A percentile compares a stretch with the other conserved stretches of the same genome.
Evolutionary conservation across 2,113 vertebrate genomes (phyloP).

Genomic region (Pollimyrus isidori): DNA sequence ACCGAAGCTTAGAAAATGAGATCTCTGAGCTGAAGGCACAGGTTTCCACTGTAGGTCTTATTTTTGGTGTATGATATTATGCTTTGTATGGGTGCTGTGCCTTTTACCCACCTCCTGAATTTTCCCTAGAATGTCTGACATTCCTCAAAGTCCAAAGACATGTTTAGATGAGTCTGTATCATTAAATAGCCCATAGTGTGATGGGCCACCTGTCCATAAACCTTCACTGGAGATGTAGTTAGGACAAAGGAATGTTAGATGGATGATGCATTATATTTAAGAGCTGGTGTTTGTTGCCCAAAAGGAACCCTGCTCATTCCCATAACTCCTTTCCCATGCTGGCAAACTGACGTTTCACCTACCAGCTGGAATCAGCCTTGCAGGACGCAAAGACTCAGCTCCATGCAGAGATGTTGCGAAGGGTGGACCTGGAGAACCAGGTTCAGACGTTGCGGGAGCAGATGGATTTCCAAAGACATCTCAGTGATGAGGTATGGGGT

Average conservation of each 20-base stretch:
- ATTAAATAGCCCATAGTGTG: neutral
- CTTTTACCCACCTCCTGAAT: neutral
- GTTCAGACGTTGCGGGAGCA: conserved; percentile 67
- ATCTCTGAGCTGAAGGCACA: conserved; percentile 53
- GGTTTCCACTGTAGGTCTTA: conserved; percentile 55
- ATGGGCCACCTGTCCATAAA: neutral
- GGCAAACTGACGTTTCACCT: neutral
- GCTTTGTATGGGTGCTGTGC: neutral
- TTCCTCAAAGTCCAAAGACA: neutral
- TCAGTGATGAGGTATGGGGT: conserved; percentile 60
- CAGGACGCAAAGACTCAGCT: conserved; percentile 61
- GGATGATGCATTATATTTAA: neutral
- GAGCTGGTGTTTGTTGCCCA: neutral
- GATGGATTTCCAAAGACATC: conserved; percentile 63
- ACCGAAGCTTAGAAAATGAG: conserved; percentile 47
- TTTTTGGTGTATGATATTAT: neutral
- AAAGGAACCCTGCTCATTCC: neutral
- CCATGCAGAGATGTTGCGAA: conserved; percentile 61
- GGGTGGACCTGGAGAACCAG: conserved; percentile 68
- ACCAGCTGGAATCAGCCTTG: conserved; percentile 49
- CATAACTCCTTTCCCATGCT: neutral
- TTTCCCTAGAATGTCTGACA: neutral
- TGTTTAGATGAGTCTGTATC: neutral
- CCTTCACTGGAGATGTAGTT: neutral
- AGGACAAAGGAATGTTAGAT: neutral